Evolutionary conservation across 30 jellyfish, hydroid and myxozoan genomes (phyloP).

Genomic region (Cassiopea xamachana): DNA sequence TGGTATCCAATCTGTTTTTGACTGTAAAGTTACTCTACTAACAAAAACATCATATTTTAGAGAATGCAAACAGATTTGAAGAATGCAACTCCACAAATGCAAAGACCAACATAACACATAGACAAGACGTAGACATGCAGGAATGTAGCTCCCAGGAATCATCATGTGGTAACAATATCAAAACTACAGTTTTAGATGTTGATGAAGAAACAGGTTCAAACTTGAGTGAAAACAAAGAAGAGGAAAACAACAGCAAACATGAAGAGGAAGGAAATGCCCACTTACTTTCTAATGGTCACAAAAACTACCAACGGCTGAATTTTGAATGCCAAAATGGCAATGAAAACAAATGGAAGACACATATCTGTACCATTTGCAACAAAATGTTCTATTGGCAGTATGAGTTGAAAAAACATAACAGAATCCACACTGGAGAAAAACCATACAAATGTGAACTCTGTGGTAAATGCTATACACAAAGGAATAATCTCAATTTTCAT

Average conservation of each 20-base stretch:
- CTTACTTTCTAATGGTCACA: neutral
- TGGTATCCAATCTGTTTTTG: too few relatives aligned
- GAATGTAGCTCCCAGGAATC: neutral
- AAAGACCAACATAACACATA: too few relatives aligned
- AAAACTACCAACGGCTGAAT: neutral
- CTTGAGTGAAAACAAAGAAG: neutral
- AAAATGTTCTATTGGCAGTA: neutral
- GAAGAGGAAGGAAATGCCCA: too few relatives aligned
- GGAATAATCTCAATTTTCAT: constrained; percentile 24
- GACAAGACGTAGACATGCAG: neutral
- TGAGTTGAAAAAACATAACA: constrained; percentile 23
- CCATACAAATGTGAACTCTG: constrained; percentile 39
- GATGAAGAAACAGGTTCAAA: neutral
- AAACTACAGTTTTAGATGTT: neutral
- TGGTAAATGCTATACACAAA: constrained; percentile 7
- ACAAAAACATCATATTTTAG: too few relatives aligned
- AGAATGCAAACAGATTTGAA: neutral
- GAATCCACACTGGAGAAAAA: constrained; percentile 35
- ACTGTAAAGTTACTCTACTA: too few relatives aligned
- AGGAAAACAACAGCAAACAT: neutral
- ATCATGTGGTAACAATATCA: neutral
- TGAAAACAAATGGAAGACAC: neutral
- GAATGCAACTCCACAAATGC: too few relatives aligned
- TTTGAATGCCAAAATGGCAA: neutral
- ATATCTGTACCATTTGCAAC: constrained; percentile 2